Base-by-base conservation (phyloP, 2,797 vertebrate species). In the Hephaestus fuliginosus region DNA sequence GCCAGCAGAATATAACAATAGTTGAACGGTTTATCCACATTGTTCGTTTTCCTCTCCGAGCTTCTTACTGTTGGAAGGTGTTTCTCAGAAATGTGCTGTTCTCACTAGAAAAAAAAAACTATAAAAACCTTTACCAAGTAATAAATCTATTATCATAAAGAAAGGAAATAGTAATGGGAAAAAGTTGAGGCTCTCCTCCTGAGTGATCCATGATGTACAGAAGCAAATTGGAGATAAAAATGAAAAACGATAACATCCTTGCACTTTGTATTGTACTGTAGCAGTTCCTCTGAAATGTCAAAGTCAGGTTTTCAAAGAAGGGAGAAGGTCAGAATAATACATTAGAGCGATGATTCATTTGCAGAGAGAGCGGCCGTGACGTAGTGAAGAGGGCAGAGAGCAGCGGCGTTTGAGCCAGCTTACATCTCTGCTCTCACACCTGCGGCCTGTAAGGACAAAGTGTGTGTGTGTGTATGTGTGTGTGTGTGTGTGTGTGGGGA, bases 401-500 rank as follows among this genome's bases (percentile, higher is more conserved):
- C 79, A 82, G 66, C 70, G 43, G 60, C 1, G 14, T 63, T 78
- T 65, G n/a, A 83, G 70, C 52, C 53, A 15, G 48, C 63, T 7
- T 82, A 87, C 52, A 70, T 74, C 68, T 55, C 69, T 5, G 61
- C 57, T 74, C 46, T 48, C 76, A 74, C 78, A 83, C 51, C 85
- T 86, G 80, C 74, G 69, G 72, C 76, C 57, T 20, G 9, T 0
- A 46, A 13, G 60, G 18, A 68, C 46, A 33, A 14, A 39, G 51
- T 18, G 20, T 25, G 25, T 25, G 25, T 25, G 25, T 25, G 25
- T 25, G 25, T 25, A 2, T 25, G 25, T 25, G 25, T 25, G n/a
- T 44, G 30, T 30, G 30, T 30, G 30, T 30, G 30, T 30, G 30
- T 30, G 12, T n/a, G 7, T 44, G 30, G 1, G 14, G 25, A 5